Conservation (phyloP, 1,140 invertebrate genomes). For the Ooceraea biroi region DNA sequence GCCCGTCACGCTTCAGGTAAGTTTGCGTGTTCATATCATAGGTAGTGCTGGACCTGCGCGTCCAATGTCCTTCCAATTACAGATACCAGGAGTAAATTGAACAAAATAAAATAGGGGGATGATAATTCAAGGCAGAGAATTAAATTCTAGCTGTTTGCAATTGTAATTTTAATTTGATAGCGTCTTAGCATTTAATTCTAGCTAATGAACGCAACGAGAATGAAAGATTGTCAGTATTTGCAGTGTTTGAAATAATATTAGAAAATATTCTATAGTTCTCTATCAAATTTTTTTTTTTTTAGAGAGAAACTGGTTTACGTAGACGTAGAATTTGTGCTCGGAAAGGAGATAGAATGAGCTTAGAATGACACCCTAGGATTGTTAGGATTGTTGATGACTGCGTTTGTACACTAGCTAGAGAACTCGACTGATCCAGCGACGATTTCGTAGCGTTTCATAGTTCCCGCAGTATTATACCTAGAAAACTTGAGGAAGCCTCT, state of each 20-base stretch:
- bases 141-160: neutral
- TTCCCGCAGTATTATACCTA: slow-evolving; percentile 11
- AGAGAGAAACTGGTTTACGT: neutral
- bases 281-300: neutral
- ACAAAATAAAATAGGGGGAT: no score
- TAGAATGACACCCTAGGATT: neutral
- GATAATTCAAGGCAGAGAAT: neutral
- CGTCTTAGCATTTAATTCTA: no score
- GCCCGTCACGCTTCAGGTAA: slow-evolving; percentile 79
- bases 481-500: neutral
- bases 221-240: no score
- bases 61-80: neutral
- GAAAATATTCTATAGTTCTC: neutral
- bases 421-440: slow-evolving; percentile 3
- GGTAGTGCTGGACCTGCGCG: neutral
- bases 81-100: neutral
- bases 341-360: slow-evolving; percentile 4
- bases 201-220: no score
- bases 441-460: neutral
- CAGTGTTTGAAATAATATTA: no score
- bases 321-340: neutral
- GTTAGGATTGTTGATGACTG: neutral
- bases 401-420: slow-evolving; percentile 5
- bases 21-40: slow-evolving; percentile 14
- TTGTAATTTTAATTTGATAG: no score